phyloP scores from a whole-genome alignment of 1,140 invertebrate species.

The Habropoda laboriosa region DNA sequence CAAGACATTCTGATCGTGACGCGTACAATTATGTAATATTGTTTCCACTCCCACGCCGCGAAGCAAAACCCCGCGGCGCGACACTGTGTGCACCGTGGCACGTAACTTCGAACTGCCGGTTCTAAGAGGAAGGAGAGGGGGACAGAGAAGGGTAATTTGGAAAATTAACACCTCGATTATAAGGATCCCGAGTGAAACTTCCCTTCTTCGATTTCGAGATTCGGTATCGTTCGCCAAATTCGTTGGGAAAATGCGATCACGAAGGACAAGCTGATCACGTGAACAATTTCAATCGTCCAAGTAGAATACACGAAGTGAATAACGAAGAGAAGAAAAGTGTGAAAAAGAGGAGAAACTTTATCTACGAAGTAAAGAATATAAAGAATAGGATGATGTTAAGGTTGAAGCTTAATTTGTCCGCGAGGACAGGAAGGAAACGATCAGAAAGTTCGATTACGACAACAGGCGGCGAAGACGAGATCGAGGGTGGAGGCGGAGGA shows the following conservation, averaged over 20 bases:
- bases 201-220: neutral
- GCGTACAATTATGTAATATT: slow-evolving; percentile 34
- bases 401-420: neutral
- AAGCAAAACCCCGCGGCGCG: neutral
- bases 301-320: neutral
- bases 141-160: neutral
- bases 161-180: neutral
- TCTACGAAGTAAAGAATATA: no score
- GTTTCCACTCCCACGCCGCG: neutral
- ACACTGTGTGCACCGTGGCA: neutral
- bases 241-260: no score
- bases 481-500: slow-evolving; percentile 10
- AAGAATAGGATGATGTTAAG: neutral
- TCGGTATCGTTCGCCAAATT: neutral
- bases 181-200: neutral
- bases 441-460: slow-evolving; percentile 11
- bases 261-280: no score
- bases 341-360: neutral
- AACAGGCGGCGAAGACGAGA: slow-evolving; percentile 38
- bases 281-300: neutral
- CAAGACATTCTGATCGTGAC: slow-evolving; percentile 11
- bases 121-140: no score
- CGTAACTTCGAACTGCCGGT: neutral
- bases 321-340: no score
- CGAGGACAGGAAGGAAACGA: neutral